These are phyloP conservation scores for Charadrius vociferus DNA, from an alignment of 2,113 vertebrate species.

Conservation along the genomic window DNA sequence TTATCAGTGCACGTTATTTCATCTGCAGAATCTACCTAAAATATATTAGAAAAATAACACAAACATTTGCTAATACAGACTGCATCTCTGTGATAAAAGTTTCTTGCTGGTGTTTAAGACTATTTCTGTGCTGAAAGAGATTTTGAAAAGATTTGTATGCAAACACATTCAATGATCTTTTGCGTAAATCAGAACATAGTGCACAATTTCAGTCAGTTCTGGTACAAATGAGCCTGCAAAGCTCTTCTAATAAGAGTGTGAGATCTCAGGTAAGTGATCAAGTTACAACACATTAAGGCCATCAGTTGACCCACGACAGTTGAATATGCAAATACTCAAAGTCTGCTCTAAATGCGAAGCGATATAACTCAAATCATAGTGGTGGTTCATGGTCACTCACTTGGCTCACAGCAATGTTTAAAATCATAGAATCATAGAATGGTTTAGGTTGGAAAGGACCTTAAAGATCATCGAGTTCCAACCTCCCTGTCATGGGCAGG, in stretches of 20 bases:
- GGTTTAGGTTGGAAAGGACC: no score
- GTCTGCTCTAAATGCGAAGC: not conserved
- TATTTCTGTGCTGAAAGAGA: not conserved
- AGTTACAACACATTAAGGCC: not conserved
- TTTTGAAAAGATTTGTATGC: not conserved
- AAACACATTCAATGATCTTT: not conserved
- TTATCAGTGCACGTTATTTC: not conserved
- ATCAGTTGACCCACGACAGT: not conserved
- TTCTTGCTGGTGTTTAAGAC: not conserved
- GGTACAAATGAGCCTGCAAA: not conserved
- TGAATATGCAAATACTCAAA: not conserved
- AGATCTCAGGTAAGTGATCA: not conserved
- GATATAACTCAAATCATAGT: not conserved
- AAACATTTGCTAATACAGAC: not conserved
- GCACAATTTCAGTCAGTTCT: not conserved
- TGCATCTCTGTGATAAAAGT: not conserved
- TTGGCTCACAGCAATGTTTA: not conserved
- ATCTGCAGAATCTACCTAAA: not conserved
- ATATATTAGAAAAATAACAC: not conserved
- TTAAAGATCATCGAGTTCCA: no score
- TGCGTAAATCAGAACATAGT: not conserved
- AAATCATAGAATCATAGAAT: no score
- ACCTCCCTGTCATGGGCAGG: no score
- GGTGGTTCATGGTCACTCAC: not conserved
- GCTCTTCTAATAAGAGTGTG: not conserved